phyloP scores from a whole-genome alignment of 2,888 invertebrate species.

The Melolontha melolontha region DNA sequence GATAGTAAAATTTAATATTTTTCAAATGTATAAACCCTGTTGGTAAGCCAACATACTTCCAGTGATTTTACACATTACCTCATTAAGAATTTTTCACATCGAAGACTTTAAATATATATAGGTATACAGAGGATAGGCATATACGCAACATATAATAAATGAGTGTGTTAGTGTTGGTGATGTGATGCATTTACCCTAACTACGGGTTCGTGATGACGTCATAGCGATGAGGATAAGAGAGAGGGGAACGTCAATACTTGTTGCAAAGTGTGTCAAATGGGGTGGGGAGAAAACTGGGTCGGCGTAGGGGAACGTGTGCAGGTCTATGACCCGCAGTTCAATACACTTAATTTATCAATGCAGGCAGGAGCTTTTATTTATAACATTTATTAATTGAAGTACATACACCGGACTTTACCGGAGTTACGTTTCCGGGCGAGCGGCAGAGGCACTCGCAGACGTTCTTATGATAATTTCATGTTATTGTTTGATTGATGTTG shows the following conservation, averaged over 20 bases:
- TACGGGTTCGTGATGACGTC: conserved; percentile 63
- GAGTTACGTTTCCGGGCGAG: no score
- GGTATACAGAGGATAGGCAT: background rate
- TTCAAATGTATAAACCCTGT: no score
- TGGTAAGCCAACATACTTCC: no score
- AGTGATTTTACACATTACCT: no score
- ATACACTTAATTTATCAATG: conserved; percentile 53
- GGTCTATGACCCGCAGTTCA: conserved; percentile 59
- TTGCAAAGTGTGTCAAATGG: conserved; percentile 66
- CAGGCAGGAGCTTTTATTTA: conserved; percentile 38
- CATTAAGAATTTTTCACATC: no score
- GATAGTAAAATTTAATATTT: no score
- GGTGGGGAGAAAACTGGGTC: conserved; percentile 61
- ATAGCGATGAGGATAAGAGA: conserved; percentile 57
- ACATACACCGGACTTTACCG: background rate
- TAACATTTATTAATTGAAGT: conserved; percentile 47
- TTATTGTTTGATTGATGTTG: no score
- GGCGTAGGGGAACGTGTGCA: conserved; percentile 59
- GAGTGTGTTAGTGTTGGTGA: conserved; percentile 33
- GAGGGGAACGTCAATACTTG: conserved; percentile 65
- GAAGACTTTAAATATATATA: background rate
- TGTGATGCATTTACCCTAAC: conserved; percentile 67
- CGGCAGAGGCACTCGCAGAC: no score
- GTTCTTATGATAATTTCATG: no score
- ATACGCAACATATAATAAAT: conserved; percentile 30